A percentile compares a stretch with the other conserved stretches of the same genome.
Conservation (phyloP, 2,113 vertebrate genomes). For the Peromyscus polionotus region DNA sequence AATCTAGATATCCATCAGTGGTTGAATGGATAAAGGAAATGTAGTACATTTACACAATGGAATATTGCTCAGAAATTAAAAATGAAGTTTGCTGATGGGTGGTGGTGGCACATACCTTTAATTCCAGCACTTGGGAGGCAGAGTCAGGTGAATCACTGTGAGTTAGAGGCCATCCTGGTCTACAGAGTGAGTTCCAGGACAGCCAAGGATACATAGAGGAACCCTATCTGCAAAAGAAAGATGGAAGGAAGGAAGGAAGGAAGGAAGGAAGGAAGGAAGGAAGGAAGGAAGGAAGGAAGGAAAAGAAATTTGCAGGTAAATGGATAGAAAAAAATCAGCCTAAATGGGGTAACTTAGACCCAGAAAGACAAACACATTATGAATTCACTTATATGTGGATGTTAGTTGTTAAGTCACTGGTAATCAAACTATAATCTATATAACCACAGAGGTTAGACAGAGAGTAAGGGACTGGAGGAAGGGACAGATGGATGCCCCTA, state of each 20-base stretch:
- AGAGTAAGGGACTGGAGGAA: background rate
- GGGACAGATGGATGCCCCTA: background rate
- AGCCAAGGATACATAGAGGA: background rate
- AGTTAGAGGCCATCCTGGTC: background rate
- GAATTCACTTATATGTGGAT: background rate
- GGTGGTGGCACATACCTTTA: background rate
- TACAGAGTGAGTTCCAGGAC: background rate
- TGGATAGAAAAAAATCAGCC: background rate
- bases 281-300: too few species aligned
- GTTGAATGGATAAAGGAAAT: background rate
- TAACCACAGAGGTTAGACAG: background rate
- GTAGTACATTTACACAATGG: background rate
- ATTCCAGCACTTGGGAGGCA: background rate
- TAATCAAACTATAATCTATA: background rate
- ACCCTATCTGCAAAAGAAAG: background rate
- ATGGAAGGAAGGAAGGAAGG: too few species aligned
- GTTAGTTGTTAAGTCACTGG: background rate
- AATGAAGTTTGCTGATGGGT: background rate
- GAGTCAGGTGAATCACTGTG: background rate
- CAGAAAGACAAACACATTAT: background rate
- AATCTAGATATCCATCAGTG: background rate
- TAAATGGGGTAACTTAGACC: background rate
- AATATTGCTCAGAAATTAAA: background rate
- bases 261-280: too few species aligned
- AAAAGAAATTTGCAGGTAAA: background rate